Conservation (phyloP, 2,113 vertebrate species). For the Salvelinus namaycush region DNA sequence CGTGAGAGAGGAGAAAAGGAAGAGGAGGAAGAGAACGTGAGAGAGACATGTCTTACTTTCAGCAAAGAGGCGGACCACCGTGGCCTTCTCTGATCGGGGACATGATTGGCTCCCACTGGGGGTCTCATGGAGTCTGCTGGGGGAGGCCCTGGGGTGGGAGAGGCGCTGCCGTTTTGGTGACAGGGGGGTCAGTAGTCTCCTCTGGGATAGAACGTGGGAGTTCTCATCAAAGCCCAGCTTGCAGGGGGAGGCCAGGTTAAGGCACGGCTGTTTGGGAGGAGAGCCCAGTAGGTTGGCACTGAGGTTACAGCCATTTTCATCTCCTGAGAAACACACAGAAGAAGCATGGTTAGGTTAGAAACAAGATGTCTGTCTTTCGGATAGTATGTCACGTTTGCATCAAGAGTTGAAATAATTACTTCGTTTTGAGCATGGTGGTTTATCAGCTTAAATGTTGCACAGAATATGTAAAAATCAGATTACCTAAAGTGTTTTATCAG, state of each 20-base stretch:
- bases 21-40: not conserved
- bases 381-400: not conserved
- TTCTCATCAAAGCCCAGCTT: conserved; percentile 82
- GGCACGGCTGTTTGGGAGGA: conserved; percentile 82
- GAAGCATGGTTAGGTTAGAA: not conserved
- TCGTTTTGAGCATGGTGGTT: no score
- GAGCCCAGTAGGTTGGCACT: conserved; percentile 70
- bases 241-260: conserved; percentile 51
- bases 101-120: conserved; percentile 30
- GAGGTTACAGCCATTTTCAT: conserved; percentile 88
- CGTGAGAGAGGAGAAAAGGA: not conserved
- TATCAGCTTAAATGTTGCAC: no score
- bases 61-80: conserved; percentile 64
- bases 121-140: conserved; percentile 53
- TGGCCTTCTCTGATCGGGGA: not conserved
- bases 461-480: no score
- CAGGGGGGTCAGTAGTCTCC: fast-evolving
- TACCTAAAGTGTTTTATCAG: not conserved
- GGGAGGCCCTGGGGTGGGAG: conserved; percentile 41
- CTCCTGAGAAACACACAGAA: conserved; percentile 65
- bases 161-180: conserved; percentile 5
- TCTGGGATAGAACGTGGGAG: conserved; percentile 26
- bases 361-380: not conserved
- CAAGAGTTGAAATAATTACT: not conserved
- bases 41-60: conserved; percentile 72